These are phyloP conservation scores for Gambusia holbrooki DNA, from an alignment of 2,113 vertebrate genomes.

Conservation along the genomic window DNA sequence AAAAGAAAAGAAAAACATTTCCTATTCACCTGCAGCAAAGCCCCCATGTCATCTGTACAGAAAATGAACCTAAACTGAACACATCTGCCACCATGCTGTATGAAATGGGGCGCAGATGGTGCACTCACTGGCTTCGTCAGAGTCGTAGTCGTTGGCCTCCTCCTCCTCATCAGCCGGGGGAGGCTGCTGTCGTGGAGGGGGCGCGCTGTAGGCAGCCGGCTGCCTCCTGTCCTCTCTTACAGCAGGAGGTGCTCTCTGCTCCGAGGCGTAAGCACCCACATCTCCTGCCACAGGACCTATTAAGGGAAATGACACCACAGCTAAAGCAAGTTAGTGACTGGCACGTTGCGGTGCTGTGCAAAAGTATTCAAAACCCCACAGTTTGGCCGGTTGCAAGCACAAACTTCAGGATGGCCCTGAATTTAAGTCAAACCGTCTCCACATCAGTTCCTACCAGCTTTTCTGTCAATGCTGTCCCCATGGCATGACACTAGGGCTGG, in stretches of 20 bases:
- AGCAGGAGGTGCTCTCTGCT: conserved; percentile 78
- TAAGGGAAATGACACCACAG: conserved; percentile 1
- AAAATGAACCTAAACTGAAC: conserved; percentile 28
- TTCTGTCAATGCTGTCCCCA: background rate
- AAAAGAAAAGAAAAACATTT: too few relatives aligned
- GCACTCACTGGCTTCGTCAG: conserved; percentile 93
- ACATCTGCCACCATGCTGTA: conserved; percentile 16
- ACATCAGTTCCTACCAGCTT: background rate
- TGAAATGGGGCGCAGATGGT: conserved; percentile 17
- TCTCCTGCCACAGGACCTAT: conserved; percentile 58
- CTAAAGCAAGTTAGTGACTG: background rate
- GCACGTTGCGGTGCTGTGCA: background rate
- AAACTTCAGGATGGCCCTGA: background rate
- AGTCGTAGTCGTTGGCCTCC: conserved; percentile 94
- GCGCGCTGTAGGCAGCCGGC: conserved; percentile 55
- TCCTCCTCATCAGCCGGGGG: conserved; percentile 86
- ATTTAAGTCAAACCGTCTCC: background rate
- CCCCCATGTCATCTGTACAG: background rate
- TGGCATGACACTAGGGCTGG: too few relatives aligned
- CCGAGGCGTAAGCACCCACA: conserved; percentile 67
- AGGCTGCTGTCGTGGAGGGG: conserved; percentile 71
- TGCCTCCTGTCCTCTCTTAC: conserved; percentile 83
- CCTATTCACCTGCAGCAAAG: conserved; percentile 1
- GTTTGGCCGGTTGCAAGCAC: background rate
- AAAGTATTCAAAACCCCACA: too few relatives aligned